Percentiles rank a stretch among this genome's conserved stretches.
phyloP scores from a whole-genome alignment of 2,797 vertebrate species.

The Falco rusticolus region DNA sequence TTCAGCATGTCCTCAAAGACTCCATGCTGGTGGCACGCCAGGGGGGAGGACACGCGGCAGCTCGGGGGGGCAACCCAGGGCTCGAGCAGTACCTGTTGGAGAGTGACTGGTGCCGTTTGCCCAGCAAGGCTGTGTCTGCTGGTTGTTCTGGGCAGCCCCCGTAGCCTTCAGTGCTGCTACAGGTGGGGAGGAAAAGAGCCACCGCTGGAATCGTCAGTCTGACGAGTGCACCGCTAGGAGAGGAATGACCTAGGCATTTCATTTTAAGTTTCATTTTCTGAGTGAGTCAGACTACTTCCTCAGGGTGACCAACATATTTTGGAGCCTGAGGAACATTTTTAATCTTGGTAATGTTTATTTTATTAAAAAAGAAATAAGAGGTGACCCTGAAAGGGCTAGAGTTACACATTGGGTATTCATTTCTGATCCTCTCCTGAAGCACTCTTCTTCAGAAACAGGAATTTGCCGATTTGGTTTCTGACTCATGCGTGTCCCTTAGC shows the following conservation, averaged over 20 bases:
- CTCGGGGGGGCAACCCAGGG: not conserved
- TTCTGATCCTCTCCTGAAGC: slow-evolving; percentile 20
- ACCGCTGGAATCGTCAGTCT: not conserved
- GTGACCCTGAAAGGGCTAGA: slow-evolving; percentile 10
- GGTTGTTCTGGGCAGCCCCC: accelerated
- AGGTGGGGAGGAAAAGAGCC: not conserved
- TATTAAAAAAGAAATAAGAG: slow-evolving; percentile 64
- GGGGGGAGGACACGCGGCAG: not conserved
- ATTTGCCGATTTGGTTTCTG: not conserved
- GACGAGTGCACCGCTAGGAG: not conserved
- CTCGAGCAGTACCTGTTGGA: not conserved
- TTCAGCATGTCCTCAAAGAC: not conserved
- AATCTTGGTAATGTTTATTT: slow-evolving; percentile 44
- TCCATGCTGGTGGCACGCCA: not conserved
- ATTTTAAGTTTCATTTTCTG: slow-evolving; percentile 24
- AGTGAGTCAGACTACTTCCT: not conserved
- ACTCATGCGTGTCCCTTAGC: not conserved
- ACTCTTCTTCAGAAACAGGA: not conserved
- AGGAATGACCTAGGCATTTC: not conserved
- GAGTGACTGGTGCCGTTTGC: not conserved
- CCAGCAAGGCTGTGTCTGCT: not conserved
- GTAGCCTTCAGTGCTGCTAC: accelerated
- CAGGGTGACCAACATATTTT: not conserved
- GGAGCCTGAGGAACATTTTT: slow-evolving; percentile 9
- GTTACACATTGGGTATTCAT: not conserved